A percentile compares a stretch with the other conserved stretches of the same genome.
These are phyloP conservation scores for Eutrigla gurnardus DNA, from an alignment of 2,797 vertebrate species.

Conservation along the genomic window DNA sequence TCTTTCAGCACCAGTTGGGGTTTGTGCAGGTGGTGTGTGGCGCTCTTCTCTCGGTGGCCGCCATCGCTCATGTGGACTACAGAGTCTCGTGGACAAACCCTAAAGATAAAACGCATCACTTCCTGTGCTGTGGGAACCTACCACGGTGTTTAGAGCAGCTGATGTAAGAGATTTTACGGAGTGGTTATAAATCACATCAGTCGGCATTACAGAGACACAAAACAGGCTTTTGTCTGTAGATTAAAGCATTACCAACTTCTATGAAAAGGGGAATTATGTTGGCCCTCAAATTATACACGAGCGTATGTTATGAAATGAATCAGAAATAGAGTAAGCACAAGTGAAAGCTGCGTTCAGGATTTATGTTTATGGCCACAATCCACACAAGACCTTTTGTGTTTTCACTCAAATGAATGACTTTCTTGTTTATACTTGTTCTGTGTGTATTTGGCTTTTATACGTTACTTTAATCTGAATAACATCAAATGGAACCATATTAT, in stretches of 20 bases:
- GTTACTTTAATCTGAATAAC: not conserved
- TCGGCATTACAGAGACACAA: conserved; percentile 8
- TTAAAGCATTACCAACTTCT: conserved; percentile 18
- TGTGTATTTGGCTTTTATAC: not conserved
- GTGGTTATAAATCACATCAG: conserved; percentile 56
- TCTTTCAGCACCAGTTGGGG: conserved; percentile 20
- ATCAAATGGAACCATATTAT: not conserved
- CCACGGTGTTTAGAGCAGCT: conserved; percentile 32
- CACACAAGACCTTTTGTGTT: not conserved
- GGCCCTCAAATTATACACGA: conserved; percentile 17
- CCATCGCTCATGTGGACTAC: conserved; percentile 25
- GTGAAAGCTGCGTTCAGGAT: not conserved
- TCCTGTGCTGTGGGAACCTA: conserved; percentile 37
- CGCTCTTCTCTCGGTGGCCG: conserved; percentile 12
- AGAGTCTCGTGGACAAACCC: conserved; percentile 41
- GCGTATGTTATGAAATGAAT: conserved; percentile 6
- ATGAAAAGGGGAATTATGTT: conserved; percentile 29
- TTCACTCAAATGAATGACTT: not conserved
- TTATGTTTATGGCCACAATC: conserved; percentile 15
- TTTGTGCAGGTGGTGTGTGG: conserved; percentile 48
- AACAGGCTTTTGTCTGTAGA: conserved; percentile 16
- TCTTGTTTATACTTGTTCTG: not conserved
- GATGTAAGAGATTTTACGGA: conserved; percentile 45
- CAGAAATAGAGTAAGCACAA: conserved; percentile 1
- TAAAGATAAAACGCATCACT: conserved; percentile 43